Evolutionary conservation across 1,140 invertebrate genomes (phyloP).

Genomic region (Neodiprion pinetum): DNA sequence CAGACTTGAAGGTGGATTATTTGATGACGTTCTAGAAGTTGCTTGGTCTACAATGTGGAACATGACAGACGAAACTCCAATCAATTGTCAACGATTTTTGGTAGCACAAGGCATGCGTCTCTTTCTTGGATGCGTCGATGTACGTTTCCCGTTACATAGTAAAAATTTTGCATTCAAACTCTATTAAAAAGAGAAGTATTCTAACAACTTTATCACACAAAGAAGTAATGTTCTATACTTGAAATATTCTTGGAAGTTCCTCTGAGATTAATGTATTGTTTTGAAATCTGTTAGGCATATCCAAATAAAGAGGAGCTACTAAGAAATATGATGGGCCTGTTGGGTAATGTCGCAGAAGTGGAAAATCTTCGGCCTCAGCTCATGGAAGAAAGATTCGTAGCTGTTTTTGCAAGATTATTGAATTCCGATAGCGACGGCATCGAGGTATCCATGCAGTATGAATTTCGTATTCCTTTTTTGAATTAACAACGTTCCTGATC

Average conservation of each 20-base stretch:
- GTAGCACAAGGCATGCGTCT: conserved; percentile 85
- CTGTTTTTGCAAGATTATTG: conserved; percentile 85
- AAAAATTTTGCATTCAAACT: conserved; percentile 1
- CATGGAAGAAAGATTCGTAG: conserved; percentile 85
- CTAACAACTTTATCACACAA: neutral
- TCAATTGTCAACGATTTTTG: conserved; percentile 91
- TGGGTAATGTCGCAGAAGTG: conserved; percentile 97
- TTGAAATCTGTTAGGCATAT: conserved; percentile 70
- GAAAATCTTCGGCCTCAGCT: conserved; percentile 80
- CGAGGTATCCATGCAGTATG: conserved; percentile 69
- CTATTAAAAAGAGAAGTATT: neutral
- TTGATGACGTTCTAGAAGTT: conserved; percentile 96
- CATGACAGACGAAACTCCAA: conserved; percentile 94
- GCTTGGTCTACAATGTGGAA: conserved; percentile 99
- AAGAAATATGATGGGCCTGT: conserved; percentile 94
- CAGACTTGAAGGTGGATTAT: conserved; percentile 74
- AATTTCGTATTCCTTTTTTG: neutral
- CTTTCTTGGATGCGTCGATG: conserved; percentile 84
- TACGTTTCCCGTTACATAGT: conserved; percentile 47
- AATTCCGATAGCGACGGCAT: conserved; percentile 91
- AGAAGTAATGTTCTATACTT: neutral
- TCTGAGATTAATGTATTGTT: neutral
- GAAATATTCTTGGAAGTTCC: neutral
- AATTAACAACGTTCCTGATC: neutral
- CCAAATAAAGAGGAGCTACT: conserved; percentile 87